phyloP scores from a whole-genome alignment of 1,140 invertebrate genomes.

The Nasonia vitripennis region DNA sequence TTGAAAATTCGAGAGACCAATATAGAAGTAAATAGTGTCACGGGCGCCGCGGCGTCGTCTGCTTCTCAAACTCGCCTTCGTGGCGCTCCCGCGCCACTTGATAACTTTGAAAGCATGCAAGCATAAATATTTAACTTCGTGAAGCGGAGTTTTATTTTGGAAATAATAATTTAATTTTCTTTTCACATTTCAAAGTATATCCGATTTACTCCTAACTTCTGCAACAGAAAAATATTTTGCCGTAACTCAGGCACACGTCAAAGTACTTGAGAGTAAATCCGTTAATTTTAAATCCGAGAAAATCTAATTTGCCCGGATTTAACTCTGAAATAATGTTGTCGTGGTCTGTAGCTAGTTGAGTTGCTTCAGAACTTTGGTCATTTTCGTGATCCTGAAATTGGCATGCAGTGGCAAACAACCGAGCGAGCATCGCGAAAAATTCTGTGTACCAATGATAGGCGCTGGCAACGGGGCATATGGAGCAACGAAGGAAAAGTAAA shows the following conservation, averaged over 20 bases:
- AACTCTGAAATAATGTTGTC: background rate
- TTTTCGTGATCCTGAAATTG: conserved; percentile 16
- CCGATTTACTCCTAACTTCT: background rate
- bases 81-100: no score
- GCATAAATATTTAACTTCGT: no score
- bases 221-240: background rate
- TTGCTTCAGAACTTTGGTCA: background rate
- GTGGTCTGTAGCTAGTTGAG: background rate
- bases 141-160: no score
- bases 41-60: no score
- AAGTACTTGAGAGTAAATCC: background rate
- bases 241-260: background rate
- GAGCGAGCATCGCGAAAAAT: background rate
- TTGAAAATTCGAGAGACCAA: no score
- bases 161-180: no score
- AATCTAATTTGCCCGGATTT: background rate
- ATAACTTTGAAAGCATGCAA: no score
- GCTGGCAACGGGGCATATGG: no score
- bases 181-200: no score
- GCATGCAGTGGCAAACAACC: background rate
- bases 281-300: conserved; percentile 11
- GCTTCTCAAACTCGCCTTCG: no score
- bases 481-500: no score
- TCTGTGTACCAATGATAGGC: background rate
- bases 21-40: no score